Evolutionary conservation across 2,888 invertebrate species (phyloP).

Genomic region (Tenthredo livida): DNA sequence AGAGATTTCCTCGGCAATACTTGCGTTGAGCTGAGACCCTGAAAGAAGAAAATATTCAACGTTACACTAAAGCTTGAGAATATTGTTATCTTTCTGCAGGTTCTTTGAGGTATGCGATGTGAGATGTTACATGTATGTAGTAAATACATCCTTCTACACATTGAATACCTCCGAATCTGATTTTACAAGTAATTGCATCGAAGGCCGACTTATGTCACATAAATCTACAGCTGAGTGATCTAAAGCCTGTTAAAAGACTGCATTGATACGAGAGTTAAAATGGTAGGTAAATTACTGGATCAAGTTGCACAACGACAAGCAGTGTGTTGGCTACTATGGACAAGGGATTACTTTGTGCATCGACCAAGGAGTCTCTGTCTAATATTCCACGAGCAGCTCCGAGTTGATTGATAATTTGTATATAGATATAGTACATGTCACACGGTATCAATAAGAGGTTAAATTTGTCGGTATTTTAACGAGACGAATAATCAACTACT

Average conservation of each 20-base stretch:
- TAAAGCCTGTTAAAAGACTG: background rate
- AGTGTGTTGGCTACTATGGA: background rate
- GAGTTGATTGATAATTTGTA: background rate
- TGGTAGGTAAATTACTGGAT: background rate
- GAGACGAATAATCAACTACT: background rate
- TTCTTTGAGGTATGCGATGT: background rate
- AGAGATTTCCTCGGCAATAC: background rate
- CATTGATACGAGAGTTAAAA: slow-evolving; percentile 24
- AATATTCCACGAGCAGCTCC: background rate
- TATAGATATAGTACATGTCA: background rate
- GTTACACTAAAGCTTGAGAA: background rate
- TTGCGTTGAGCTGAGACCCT: background rate
- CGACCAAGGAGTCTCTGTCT: background rate
- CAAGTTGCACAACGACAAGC: slow-evolving; percentile 17
- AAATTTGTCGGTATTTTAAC: slow-evolving; percentile 5
- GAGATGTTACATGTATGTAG: background rate
- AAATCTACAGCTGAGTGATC: slow-evolving; percentile 13
- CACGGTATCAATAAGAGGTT: slow-evolving; percentile 8
- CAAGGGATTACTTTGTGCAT: slow-evolving; percentile 22
- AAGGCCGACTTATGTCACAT: background rate
- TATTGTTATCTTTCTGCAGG: background rate
- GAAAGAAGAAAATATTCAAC: background rate
- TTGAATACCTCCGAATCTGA: background rate
- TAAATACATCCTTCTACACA: background rate
- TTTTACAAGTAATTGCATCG: background rate